These are phyloP conservation scores for Bos indicus DNA, from an alignment of 2,113 vertebrate species.

Conservation along the genomic window DNA sequence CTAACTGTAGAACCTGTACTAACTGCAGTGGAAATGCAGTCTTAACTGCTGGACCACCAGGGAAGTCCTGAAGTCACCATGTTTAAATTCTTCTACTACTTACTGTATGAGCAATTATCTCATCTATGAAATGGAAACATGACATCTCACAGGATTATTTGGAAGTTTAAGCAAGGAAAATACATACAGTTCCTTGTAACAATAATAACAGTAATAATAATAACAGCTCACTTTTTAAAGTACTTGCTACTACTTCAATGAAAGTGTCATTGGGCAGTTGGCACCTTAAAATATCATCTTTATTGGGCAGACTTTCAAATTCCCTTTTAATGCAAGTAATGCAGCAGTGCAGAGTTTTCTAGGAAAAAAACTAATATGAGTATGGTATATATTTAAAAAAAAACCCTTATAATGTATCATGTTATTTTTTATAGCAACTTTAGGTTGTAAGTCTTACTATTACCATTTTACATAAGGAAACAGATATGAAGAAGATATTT, in stretches of 20 bases:
- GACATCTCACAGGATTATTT: neutral
- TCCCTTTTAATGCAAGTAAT: neutral
- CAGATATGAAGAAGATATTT: neutral
- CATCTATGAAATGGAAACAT: neutral
- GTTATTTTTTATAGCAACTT: neutral
- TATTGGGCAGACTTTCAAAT: neutral
- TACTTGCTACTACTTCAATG: neutral
- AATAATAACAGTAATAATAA: neutral
- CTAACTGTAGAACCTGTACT: too few species aligned
- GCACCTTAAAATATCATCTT: neutral
- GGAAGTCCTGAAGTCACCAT: neutral
- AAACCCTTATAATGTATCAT: fast-evolving
- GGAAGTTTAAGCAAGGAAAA: neutral
- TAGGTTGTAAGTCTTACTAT: neutral
- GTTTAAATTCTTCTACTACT: neutral
- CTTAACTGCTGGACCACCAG: neutral
- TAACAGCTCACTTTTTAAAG: neutral
- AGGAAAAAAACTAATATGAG: neutral
- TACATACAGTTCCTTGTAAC: neutral
- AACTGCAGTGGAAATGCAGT: neutral
- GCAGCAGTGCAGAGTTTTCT: neutral
- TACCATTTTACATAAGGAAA: neutral
- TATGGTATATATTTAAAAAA: neutral
- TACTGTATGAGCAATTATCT: neutral
- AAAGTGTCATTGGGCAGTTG: neutral